Evolutionary conservation across 2,888 invertebrate species (phyloP).

Genomic region (Tetragnatha montana): DNA sequence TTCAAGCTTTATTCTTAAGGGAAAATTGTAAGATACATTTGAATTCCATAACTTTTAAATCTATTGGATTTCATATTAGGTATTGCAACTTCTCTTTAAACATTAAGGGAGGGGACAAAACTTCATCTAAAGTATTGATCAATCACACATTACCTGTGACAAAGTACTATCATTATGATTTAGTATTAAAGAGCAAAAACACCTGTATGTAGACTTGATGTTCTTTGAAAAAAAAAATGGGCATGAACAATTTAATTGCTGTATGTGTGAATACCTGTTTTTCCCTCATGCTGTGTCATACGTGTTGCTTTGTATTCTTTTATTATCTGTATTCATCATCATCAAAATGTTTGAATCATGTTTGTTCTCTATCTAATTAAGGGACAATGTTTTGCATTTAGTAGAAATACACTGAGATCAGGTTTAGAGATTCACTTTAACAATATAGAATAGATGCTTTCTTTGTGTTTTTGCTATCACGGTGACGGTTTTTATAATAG

Average conservation of each 20-base stretch:
- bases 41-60: too few relatives aligned
- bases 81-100: too few relatives aligned
- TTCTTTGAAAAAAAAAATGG: slow-evolving; percentile 19
- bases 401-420: slow-evolving; percentile 46
- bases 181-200: not conserved
- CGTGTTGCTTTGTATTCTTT: slow-evolving; percentile 50
- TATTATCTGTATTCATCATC: slow-evolving; percentile 17
- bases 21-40: too few relatives aligned
- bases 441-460: slow-evolving; percentile 1
- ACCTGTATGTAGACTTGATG: not conserved
- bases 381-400: slow-evolving; percentile 55
- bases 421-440: slow-evolving; percentile 1
- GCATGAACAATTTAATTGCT: slow-evolving; percentile 9
- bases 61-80: too few relatives aligned
- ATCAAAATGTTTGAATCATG: slow-evolving; percentile 2
- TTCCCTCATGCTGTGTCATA: slow-evolving; percentile 38
- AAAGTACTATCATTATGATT: not conserved
- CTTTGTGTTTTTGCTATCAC: slow-evolving; percentile 15
- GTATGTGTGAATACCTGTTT: slow-evolving; percentile 29
- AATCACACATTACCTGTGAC: not conserved
- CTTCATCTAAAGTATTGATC: not conserved
- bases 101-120: not conserved
- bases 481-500: slow-evolving; percentile 26
- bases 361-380: not conserved
- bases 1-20: not conserved